These are phyloP conservation scores for Philonicus albiceps DNA, from an alignment of 2,888 invertebrate species.

Conservation along the genomic window DNA sequence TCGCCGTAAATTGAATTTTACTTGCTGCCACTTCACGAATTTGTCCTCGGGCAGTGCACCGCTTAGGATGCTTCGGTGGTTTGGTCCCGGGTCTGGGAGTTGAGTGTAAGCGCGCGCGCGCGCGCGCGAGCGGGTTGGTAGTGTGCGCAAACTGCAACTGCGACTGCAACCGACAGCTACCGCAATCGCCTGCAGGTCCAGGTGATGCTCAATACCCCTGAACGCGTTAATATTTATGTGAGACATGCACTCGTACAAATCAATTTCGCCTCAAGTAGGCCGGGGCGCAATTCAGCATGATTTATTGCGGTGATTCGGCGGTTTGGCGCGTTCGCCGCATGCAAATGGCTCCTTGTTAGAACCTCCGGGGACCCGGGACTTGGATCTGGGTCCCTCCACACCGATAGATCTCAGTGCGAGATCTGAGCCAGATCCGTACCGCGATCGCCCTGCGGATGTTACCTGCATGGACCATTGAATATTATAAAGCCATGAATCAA, in stretches of 20 bases:
- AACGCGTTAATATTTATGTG: constrained; percentile 39
- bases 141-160: background rate
- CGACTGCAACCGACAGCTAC: constrained; percentile 22
- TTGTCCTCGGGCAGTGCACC: constrained; percentile 25
- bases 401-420: constrained; percentile 9
- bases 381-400: background rate
- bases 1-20: constrained; percentile 34
- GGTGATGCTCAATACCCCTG: constrained; percentile 30
- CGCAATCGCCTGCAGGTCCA: constrained; percentile 33
- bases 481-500: constrained; percentile 36
- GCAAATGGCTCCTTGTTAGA: constrained; percentile 40
- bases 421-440: background rate
- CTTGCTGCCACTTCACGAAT: constrained; percentile 27
- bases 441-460: constrained; percentile 11
- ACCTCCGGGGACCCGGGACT: background rate
- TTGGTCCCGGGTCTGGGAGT: background rate
- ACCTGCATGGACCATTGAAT: constrained; percentile 35
- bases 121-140: background rate
- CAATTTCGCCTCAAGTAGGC: constrained; percentile 40
- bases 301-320: constrained; percentile 41
- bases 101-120: too few relatives aligned
- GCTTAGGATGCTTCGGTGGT: background rate
- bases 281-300: constrained; percentile 30
- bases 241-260: constrained; percentile 41
- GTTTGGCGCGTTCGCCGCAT: constrained; percentile 40